These are phyloP conservation scores for Geotrupes spiniger DNA, from an alignment of 2,888 invertebrate species.

Conservation along the genomic window DNA sequence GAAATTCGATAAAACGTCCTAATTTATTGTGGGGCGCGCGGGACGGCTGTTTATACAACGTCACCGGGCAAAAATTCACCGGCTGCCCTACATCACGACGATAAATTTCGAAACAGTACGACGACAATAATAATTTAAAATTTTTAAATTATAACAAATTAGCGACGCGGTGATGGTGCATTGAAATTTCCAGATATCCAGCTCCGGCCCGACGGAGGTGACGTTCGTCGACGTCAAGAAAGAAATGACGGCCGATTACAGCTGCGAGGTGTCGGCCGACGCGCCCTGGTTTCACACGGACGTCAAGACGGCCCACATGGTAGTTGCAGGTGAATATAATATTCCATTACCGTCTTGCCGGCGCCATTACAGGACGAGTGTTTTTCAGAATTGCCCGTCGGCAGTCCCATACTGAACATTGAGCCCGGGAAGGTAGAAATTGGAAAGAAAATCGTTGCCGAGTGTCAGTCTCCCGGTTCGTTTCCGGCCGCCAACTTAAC, in stretches of 20 bases:
- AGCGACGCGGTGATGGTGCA: too few relatives aligned
- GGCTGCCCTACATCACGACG: too few relatives aligned
- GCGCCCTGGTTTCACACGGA: constrained; percentile 50
- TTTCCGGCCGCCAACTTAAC: constrained; percentile 51
- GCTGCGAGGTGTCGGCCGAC: constrained; percentile 52
- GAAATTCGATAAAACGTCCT: constrained; percentile 24
- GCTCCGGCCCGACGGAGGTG: constrained; percentile 48
- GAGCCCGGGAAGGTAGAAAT: constrained; percentile 50
- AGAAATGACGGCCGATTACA: constrained; percentile 48
- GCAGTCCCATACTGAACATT: constrained; percentile 45
- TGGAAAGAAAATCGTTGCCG: constrained; percentile 48
- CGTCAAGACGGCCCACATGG: constrained; percentile 46
- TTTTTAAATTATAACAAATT: too few relatives aligned
- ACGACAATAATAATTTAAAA: too few relatives aligned
- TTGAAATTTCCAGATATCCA: constrained; percentile 45
- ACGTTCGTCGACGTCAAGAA: constrained; percentile 45
- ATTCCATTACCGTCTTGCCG: neutral
- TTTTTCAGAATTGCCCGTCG: constrained; percentile 46
- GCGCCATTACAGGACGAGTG: neutral
- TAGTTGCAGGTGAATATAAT: constrained; percentile 44
- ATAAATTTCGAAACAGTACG: too few relatives aligned
- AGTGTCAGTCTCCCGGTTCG: constrained; percentile 48
- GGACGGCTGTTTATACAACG: too few relatives aligned
- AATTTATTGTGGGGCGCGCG: constrained; percentile 17
- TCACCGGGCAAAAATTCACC: too few relatives aligned